Evolutionary conservation across 2,113 vertebrate species (phyloP), one percentile per base, ranked within the genome.

Genomic region (Upupa epops): DNA sequence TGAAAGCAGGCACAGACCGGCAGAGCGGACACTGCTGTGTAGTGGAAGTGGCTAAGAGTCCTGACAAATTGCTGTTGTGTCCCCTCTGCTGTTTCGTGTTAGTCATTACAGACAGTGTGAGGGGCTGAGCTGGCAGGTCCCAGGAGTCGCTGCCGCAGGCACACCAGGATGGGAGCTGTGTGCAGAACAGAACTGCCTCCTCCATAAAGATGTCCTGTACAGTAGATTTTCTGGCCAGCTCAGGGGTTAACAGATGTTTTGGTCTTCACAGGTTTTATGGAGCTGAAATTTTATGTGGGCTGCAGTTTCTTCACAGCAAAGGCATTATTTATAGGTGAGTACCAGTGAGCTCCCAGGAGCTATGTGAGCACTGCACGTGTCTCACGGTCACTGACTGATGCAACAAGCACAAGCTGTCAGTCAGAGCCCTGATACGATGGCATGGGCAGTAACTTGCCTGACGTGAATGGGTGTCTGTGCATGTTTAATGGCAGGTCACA

Each of bases 241-340:
- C 54, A 17, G 28, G 16, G 8, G 71, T 60, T 63, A 56, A 89
- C 75, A 68, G 18, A 9, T n/a, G 37, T 95, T 91, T 96, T 88
- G 54, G 6, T 73, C 74, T 92, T 92, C 89, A 17, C 96, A 99
- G 99, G 97, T 99, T 99, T 96, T 99, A 99, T 26, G 98, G 97
- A 40, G 98, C 99, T 46, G 99, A 99, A 97, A 99, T 99, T 84
- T 83, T 99, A 72, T 99, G 98, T 92, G 99, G 99, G 31, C 97
- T 99, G 32, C 98, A 99, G 97, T 99, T 99, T 93, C 98, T 99
- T 56, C 99, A 99, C 93, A 97, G 97, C 88, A 99, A 98, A 97
- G 98, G 99, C 55, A 98, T 99, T 95, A 99, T 99, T 96, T 99
- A 99, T 97, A 99, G 99, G 99, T 99, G 92, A 94, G 89, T 95